Base-by-base conservation (phyloP, 2,797 vertebrate species). In the Sardinella longiceps region DNA sequence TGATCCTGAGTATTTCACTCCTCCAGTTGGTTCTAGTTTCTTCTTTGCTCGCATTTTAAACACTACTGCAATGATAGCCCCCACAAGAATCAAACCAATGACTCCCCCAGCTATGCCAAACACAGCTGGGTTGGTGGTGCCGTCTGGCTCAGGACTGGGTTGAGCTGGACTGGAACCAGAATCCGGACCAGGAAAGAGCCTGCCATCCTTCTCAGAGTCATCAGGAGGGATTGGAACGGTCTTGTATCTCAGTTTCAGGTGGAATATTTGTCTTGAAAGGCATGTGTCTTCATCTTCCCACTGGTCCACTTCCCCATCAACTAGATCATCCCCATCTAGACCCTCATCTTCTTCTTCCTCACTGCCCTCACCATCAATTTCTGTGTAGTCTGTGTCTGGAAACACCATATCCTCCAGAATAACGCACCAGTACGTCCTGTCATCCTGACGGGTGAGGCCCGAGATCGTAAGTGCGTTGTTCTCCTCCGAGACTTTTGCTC, bases 391-490 rank as follows among this genome's bases (percentile, higher is more conserved):
- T 3, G 43, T 56, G 0, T 70, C 28, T 0, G 56, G 37, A 23
- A 77, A 77, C 18, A 20, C 18, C 2, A 77, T 39, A 0, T 89
- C 77, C 0, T 90, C 81, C 12, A 91, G 1, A 63, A 92, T 90
- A 46, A 93, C 84, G 30, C 95, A 95, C 81, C 85, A 87, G 89
- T 95, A 95, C 39, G 18, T 28, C 1, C 91, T 88, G 43, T 0
- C 20, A 63, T 95, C 93, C 0, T 81, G 50, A 9, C 0, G 3
- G 0, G 84, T 23, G 3, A 93, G 58, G 12, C 87, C 11, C 4
- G 82, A 85, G 63, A 95, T 89, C 0, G 1, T 88, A 70, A 96
- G 88, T 1, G 39, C 81, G 56, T 20, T 86, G 14, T 88, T 58
- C 3, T 60, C 28, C 0, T 90, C 15, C 1, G 88, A 89, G 46